phyloP scores from a whole-genome alignment of 2,113 vertebrate genomes.

The Sula dactylatra region DNA sequence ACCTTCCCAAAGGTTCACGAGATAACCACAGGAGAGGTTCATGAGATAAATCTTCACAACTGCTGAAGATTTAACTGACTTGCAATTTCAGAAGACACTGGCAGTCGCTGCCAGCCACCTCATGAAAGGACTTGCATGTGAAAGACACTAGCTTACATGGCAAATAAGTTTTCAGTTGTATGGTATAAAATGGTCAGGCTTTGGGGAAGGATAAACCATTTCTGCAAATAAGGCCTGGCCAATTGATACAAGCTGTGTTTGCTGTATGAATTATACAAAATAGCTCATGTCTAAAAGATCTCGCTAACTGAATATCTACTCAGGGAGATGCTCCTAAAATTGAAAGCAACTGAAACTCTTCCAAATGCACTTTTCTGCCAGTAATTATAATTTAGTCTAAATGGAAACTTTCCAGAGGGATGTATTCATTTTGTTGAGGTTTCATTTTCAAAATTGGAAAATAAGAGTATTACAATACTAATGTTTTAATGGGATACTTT shows the following conservation, averaged over 20 bases:
- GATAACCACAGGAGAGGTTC: neutral
- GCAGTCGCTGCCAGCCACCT: neutral
- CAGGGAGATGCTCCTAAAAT: neutral
- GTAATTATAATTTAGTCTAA: neutral
- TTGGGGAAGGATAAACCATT: neutral
- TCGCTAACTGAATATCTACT: neutral
- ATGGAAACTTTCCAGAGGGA: neutral
- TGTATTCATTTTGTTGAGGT: neutral
- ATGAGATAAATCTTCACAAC: neutral
- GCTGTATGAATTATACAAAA: neutral
- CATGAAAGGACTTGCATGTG: neutral
- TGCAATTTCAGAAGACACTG: neutral
- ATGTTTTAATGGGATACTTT: neutral
- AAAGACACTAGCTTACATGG: neutral
- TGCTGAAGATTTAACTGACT: neutral
- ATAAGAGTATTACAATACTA: neutral
- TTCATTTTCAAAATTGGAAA: neutral
- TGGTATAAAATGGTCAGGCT: neutral
- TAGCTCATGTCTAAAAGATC: neutral
- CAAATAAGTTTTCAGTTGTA: neutral
- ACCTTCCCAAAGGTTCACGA: neutral
- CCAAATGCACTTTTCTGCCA: neutral
- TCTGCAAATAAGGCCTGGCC: neutral
- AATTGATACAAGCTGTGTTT: neutral
- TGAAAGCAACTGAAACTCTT: neutral